Conservation (phyloP, 2,888 invertebrate genomes). For the Agonopterix heracliana region DNA sequence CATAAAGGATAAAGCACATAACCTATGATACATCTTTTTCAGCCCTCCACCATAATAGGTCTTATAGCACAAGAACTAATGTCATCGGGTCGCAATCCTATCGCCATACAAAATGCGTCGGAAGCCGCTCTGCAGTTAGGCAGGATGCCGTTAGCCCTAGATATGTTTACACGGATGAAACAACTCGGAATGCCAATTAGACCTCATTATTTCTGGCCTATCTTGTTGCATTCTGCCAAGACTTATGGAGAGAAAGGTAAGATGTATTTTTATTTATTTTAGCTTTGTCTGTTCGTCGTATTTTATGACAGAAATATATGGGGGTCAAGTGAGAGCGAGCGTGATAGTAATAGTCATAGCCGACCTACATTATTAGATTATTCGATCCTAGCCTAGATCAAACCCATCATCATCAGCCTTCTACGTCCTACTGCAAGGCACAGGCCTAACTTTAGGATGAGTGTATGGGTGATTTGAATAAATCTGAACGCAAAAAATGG, state of each 20-base stretch:
- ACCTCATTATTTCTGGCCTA: slow-evolving; percentile 82
- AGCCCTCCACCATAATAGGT: slow-evolving; percentile 63
- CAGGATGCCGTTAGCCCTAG: slow-evolving; percentile 58
- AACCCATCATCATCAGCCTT: too few species aligned
- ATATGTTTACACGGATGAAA: slow-evolving; percentile 62
- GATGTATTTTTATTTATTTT: neutral
- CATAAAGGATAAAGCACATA: too few species aligned
- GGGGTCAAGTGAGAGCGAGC: too few species aligned
- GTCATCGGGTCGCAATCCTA: slow-evolving; percentile 61
- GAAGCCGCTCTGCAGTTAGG: slow-evolving; percentile 70
- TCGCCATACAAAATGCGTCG: slow-evolving; percentile 67
- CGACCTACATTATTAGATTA: too few species aligned
- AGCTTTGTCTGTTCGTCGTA: too few species aligned
- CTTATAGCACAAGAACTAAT: slow-evolving; percentile 62
- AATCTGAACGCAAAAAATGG: too few species aligned
- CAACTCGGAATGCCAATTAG: slow-evolving; percentile 55
- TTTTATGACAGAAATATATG: too few species aligned
- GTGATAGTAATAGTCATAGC: too few species aligned
- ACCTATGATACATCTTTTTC: slow-evolving; percentile 16
- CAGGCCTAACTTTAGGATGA: too few species aligned
- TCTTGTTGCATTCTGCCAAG: slow-evolving; percentile 66
- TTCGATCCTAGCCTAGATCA: too few species aligned
- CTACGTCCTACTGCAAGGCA: too few species aligned
- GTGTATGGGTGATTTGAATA: too few species aligned
- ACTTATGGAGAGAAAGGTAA: slow-evolving; percentile 72